Evolutionary conservation across 2,113 vertebrate genomes (phyloP), one percentile per base, ranked within the genome.

Genomic region (Rhinopithecus roxellana): DNA sequence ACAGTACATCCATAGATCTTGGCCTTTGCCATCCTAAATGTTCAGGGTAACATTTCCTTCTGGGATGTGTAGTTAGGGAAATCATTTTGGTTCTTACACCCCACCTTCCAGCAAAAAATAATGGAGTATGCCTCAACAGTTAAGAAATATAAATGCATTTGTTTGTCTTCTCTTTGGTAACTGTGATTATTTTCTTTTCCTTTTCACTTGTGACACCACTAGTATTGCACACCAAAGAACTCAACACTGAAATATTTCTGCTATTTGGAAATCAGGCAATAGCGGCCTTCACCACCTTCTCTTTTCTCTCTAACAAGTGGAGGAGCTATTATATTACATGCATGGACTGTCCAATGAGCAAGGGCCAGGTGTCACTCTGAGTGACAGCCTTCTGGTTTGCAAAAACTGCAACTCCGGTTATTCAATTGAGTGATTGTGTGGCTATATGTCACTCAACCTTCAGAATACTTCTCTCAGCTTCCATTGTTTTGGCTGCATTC

Each of bases 301-400:
- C 30, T 97, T 91, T 86, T 82, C 89, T 90, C 83, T 50, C 48
- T 91, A 77, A 69, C 91, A 81, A 75, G n/a, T 92, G 90, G 80
- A 90, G n/a, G 70, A n/a, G 20, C 25, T 96, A 87, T 96, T 90
- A 70, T 48, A 81, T 93, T 94, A 93, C 27, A 96, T 30, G 70
- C 45, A 88, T 40, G 38, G 78, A 95, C 64, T 97, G 64, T 94
- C 83, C 95, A 90, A 59, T 92, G 89, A 95, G 70, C 83, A 95
- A 93, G 96, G 86, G 87, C 48, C 64, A 92, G 69, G 57, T 96
- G 87, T 95, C 88, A 93, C 50, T 96, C 22, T 96, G 95, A 95
- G 84, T 90, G 92, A 90, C 94, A 95, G 90, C 75, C 86, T 97
- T 95, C 55, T 45, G 67, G n/a, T 93, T 85, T 96, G 72, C 22